Conservation (phyloP, 1,140 invertebrate genomes). For the Conus betulinus region DNA sequence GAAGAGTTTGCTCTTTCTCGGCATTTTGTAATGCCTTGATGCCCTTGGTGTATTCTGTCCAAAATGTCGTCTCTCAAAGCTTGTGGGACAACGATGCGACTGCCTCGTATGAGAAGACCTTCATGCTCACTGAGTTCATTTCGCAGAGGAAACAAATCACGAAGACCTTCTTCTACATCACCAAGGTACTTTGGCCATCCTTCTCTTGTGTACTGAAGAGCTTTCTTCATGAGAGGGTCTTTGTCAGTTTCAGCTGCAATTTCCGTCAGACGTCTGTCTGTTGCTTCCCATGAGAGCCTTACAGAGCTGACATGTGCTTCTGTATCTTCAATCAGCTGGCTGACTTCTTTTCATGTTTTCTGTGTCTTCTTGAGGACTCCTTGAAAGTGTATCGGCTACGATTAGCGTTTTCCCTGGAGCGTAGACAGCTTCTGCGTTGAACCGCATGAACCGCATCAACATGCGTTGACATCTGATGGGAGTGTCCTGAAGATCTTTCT, state of each 20-base stretch:
- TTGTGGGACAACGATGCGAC: neutral
- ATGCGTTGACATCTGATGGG: constrained; percentile 48
- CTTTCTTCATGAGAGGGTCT: too few relatives aligned
- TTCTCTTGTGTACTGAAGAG: too few relatives aligned
- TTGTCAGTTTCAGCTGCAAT: too few relatives aligned
- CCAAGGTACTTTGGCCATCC: too few relatives aligned
- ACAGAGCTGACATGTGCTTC: too few relatives aligned
- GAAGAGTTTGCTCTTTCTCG: neutral
- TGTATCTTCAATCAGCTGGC: too few relatives aligned
- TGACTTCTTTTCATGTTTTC: too few relatives aligned
- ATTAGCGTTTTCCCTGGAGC: constrained; percentile 40
- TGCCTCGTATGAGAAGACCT: neutral
- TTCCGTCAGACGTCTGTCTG: too few relatives aligned
- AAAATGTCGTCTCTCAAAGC: neutral
- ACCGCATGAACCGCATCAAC: constrained; percentile 45
- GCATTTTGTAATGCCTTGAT: neutral
- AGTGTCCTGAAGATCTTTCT: constrained; percentile 37
- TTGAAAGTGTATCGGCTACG: constrained; percentile 44
- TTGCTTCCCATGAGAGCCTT: too few relatives aligned
- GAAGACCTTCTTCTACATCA: too few relatives aligned
- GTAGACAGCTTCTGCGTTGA: constrained; percentile 37
- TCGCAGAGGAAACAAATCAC: too few relatives aligned
- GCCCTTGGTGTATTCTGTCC: neutral
- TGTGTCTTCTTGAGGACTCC: neutral
- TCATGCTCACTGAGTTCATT: too few relatives aligned